Evolutionary conservation across 1,140 invertebrate genomes (phyloP).

Genomic region (Octopus bimaculoides): DNA sequence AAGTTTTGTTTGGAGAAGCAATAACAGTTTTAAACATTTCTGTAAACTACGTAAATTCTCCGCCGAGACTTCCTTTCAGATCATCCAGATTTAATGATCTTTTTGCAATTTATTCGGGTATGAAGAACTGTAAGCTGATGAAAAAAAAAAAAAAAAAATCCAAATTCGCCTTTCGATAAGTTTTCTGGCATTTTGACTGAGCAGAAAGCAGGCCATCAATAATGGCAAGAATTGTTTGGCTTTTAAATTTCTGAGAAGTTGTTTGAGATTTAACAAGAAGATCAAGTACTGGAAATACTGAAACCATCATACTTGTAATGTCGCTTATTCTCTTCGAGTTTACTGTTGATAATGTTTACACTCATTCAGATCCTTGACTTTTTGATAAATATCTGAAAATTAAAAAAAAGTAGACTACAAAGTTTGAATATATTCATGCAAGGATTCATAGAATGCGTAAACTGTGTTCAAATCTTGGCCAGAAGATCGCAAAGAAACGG

Average conservation of each 20-base stretch:
- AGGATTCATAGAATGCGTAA: constrained; percentile 1
- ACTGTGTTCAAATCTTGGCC: constrained; percentile 6
- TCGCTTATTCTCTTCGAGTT: constrained; percentile 4
- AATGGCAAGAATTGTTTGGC: not conserved
- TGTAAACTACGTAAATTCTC: constrained; percentile 1
- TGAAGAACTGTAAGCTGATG: not conserved
- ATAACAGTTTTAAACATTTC: not conserved
- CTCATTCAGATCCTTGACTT: constrained; percentile 4
- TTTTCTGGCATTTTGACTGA: not conserved
- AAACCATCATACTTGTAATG: not conserved
- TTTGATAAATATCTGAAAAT: not conserved
- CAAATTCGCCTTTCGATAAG: constrained; percentile 4
- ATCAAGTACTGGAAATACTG: not conserved
- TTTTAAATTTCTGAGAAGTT: constrained; percentile 2
- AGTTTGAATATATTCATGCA: not conserved
- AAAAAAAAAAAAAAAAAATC: not conserved
- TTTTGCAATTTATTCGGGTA: constrained; percentile 1
- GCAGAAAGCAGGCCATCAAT: not conserved
- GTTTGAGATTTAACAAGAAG: constrained; percentile 5
- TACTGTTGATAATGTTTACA: not conserved
- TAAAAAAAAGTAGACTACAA: not conserved
- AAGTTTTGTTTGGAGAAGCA: constrained; percentile 2
- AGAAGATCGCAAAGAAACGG: constrained; percentile 1
- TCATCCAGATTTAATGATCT: constrained; percentile 4
- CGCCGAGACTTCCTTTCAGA: constrained; percentile 6